Base-by-base conservation (phyloP, 2,113 vertebrate species). In the Lophotis ruficrista region DNA sequence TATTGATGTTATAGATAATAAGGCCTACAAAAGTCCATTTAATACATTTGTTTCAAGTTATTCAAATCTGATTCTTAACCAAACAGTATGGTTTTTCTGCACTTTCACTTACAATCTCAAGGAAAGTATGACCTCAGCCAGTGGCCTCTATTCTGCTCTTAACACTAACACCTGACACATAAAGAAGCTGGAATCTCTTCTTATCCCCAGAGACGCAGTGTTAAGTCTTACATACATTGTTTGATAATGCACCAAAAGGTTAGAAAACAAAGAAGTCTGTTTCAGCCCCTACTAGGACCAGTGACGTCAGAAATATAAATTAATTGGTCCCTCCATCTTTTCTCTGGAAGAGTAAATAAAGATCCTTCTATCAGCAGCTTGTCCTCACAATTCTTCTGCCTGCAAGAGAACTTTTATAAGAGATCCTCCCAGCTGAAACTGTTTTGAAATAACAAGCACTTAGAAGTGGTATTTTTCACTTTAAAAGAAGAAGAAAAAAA, bases 201-300 rank as follows among this genome's bases (percentile, higher is more conserved):
- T 14, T 79, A 51, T 25, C 24, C 45, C 27, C 58, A 64, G 45
- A 87, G 27, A 24, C 30, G 9, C 10, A 10, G 50, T 3, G 8
- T 9, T 48, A 54, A 37, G 19, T 38, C 25, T 35, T 6, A 38
- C 14, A 10, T 1, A 0, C 2, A 14, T 1, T 6, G 27, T 10
- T 35, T 10, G 12, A 37, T 28, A 56, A 57, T 0, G 4, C 24
- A 60, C 22, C n/a, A 45, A 57, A 57, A 80, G 45, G 20, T 48
- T 20, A 60, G 62, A 72, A 72, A 58, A 64, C 0, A 3, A 4
- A 61, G 41, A 2, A 1, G 24, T 9, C 66, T 30, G 17, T 16
- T 60, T 27, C 69, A 68, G 72, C 8, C 54, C 20, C 14, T 58
- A 14, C 37, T 53, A 89, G 8, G 45, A 77, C 43, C 53, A 75